Conservation (phyloP, 2,113 vertebrate genomes). For the Mesembrinibis cayennensis region DNA sequence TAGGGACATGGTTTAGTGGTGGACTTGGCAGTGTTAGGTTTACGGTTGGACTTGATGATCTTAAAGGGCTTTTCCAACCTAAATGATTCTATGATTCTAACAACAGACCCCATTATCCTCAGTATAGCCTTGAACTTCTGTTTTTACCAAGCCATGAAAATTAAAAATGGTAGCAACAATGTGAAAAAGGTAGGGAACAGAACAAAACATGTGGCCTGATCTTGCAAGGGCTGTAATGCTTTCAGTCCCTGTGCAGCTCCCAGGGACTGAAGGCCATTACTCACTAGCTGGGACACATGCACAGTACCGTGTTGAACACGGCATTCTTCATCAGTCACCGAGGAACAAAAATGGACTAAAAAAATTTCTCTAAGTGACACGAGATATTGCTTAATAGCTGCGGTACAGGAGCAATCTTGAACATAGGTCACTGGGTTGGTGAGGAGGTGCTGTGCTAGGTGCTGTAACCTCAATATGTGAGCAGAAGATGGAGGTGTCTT, state of each 20-base stretch:
- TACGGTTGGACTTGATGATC: neutral
- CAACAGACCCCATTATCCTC: neutral
- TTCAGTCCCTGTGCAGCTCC: neutral
- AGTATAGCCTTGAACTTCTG: neutral
- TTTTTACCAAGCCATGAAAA: neutral
- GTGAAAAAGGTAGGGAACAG: neutral
- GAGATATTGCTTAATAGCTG: neutral
- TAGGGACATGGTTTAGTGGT: neutral
- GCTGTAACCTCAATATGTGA: neutral
- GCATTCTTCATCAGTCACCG: neutral
- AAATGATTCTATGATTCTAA: neutral
- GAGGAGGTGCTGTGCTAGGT: neutral
- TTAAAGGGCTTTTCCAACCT: neutral
- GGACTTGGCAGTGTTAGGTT: neutral
- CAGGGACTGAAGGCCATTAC: neutral
- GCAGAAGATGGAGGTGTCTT: neutral
- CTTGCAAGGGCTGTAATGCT: neutral
- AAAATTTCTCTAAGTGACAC: neutral
- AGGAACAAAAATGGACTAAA: neutral
- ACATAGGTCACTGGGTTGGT: neutral
- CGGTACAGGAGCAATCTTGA: neutral
- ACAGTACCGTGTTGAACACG: neutral
- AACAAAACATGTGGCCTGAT: neutral
- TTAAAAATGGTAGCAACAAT: neutral
- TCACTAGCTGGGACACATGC: neutral